These are phyloP conservation scores for Epizoanthus ramosus DNA, from an alignment of 92 coral and sea anemone genomes.

Conservation along the genomic window DNA sequence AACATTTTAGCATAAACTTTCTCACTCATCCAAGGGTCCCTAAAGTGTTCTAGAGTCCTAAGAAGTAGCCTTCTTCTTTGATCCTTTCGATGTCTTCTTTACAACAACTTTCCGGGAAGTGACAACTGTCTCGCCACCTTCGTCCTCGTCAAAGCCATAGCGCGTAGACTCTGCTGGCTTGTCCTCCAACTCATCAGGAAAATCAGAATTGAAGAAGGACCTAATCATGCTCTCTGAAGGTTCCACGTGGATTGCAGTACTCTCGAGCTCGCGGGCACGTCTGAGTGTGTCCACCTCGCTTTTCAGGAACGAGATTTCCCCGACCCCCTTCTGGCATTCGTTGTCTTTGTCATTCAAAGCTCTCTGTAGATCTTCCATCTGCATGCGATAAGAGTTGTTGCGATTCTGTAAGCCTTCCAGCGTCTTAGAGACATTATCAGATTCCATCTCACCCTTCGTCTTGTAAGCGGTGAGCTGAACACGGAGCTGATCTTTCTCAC, in stretches of 20 bases:
- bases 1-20: background rate
- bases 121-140: constrained; percentile 36
- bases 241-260: constrained; percentile 35
- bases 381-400: constrained; percentile 67
- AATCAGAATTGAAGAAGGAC: constrained; percentile 49
- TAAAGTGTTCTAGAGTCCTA: background rate
- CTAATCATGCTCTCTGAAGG: constrained; percentile 48
- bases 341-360: constrained; percentile 41
- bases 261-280: constrained; percentile 52
- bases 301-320: constrained; percentile 44
- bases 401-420: constrained; percentile 80
- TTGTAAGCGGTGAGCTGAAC: constrained; percentile 62
- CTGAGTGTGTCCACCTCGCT: constrained; percentile 53
- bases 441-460: constrained; percentile 62
- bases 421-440: constrained; percentile 63
- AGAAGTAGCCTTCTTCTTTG: constrained; percentile 15
- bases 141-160: constrained; percentile 51
- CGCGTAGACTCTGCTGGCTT: constrained; percentile 56
- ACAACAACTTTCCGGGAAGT: constrained; percentile 40
- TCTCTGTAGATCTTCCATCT: constrained; percentile 54
- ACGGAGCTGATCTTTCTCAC: constrained; percentile 74
- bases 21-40: background rate
- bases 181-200: constrained; percentile 31
- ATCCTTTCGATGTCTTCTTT: constrained; percentile 16
- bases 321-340: constrained; percentile 45